Percentiles rank a stretch among this genome's conserved stretches.
phyloP scores from a whole-genome alignment of 2,888 invertebrate genomes.

The Oligia strigilis region DNA sequence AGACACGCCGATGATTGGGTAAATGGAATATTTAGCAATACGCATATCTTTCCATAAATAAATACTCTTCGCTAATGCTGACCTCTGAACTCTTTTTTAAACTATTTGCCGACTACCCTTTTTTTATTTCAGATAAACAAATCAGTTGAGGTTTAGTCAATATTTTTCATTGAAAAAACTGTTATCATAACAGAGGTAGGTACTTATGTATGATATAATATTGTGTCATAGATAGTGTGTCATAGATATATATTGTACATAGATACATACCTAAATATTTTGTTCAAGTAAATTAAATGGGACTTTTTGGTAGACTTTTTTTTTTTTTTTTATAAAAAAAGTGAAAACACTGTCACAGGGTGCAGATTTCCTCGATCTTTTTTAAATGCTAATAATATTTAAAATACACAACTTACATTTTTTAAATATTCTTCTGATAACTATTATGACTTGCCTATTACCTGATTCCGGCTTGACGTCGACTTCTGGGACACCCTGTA shows the following conservation, averaged over 20 bases:
- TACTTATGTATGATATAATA: conserved; percentile 12
- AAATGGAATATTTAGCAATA: conserved; percentile 16
- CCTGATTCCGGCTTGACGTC: no score
- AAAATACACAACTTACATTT: no score
- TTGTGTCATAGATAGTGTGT: conserved; percentile 19
- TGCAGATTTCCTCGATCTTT: no score
- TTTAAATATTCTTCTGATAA: no score
- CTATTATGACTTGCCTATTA: no score
- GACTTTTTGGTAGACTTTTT: no score
- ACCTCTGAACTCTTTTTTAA: conserved; percentile 17
- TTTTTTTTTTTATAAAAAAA: no score
- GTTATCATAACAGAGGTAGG: conserved; percentile 20
- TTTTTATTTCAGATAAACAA: neutral
- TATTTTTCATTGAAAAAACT: conserved; percentile 21
- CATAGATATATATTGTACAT: no score
- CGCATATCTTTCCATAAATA: neutral
- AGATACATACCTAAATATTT: neutral
- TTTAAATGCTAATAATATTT: no score
- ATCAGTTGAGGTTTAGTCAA: neutral
- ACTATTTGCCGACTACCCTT: neutral
- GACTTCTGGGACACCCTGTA: no score
- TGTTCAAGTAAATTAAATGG: no score
- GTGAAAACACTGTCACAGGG: no score
- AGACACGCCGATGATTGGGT: neutral
- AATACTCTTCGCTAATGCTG: neutral